Evolutionary conservation across 1,140 invertebrate genomes (phyloP), one percentile per base, ranked within the genome.

Genomic region (Bombus consobrinus): DNA sequence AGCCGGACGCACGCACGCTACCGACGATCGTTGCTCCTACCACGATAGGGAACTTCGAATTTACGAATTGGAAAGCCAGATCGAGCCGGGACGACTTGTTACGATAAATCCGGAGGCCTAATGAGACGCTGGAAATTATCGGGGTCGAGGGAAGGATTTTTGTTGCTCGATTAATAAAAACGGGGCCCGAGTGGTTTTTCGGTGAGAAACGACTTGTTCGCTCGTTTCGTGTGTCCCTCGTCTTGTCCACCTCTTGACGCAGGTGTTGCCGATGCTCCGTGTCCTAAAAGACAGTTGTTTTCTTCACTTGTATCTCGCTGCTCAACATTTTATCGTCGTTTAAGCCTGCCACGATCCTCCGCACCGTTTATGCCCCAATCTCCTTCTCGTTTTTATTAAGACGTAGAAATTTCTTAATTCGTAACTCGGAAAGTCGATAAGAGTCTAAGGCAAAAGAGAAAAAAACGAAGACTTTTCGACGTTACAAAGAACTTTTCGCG

Each of bases 1-100:
- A 72, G 73, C 87, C 89, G 90, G 91, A 92, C 90, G 88, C 85
- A 91, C 91, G 90, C 93, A 92, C 93, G 89, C 91, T 92, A 92
- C 89, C 72, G 91, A 90, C 47, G 47, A 69, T 79, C 71, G 39
- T 43, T 73, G 28, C 39, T 32, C 37, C 32, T 10, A 22, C 32
- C 41, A 32, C 34, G 28, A 77, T 76, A 68, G 22, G 39, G 74
- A 37, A 72, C 71, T 22, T 80, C 83, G 76, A 80, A 80, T 85
- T 85, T 59, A 85, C 76, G 83, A 80, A 83, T 83, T 57, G 82
- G 82, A 69, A 78, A 32, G 28, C 47, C 34, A 47, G 74, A 28
- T 83, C 72, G 81, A 75, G 39, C 59, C 59, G 22, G 57, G 18
- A 37, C 28, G 6, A 53, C 76, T 72, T 12, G 82, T 79, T 71